phyloP scores from a whole-genome alignment of 1,140 invertebrate genomes.

The Micrasema minimum region DNA sequence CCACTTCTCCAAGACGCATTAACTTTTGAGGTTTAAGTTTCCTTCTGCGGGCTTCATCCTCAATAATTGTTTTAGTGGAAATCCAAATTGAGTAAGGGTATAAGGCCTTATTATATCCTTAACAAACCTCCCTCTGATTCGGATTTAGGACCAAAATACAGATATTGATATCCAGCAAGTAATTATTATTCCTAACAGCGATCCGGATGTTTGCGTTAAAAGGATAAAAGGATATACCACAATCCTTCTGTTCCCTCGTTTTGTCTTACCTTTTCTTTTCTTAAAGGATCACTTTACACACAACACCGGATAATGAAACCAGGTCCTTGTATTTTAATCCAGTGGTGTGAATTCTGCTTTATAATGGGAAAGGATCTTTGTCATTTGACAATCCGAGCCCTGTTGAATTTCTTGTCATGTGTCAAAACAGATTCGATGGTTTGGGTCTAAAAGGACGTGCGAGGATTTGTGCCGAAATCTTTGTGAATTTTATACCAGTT shows the following conservation, averaged over 20 bases:
- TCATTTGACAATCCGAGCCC: not conserved
- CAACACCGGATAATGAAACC: constrained; percentile 33
- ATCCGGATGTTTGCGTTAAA: constrained; percentile 42
- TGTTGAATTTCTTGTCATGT: constrained; percentile 32
- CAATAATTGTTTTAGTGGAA: too few relatives aligned
- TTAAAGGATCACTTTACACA: constrained; percentile 45
- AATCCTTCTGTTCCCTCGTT: constrained; percentile 24
- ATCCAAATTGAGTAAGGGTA: not conserved
- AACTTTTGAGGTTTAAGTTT: too few relatives aligned
- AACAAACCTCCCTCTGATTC: too few relatives aligned
- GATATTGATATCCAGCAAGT: too few relatives aligned
- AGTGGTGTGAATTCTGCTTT: constrained; percentile 17
- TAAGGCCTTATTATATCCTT: constrained; percentile 6
- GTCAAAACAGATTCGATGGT: constrained; percentile 52
- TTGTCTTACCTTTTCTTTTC: constrained; percentile 15
- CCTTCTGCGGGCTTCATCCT: too few relatives aligned
- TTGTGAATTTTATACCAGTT: not conserved
- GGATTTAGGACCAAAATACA: too few relatives aligned
- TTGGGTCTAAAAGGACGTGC: constrained; percentile 7
- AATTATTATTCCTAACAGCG: not conserved
- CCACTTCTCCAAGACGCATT: too few relatives aligned
- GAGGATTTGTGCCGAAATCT: not conserved
- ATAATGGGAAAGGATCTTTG: not conserved
- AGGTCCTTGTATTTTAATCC: not conserved
- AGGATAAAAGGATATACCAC: not conserved